Evolutionary conservation across 2,113 vertebrate species (phyloP).

Genomic region (Speoplatyrhinus poulsoni): DNA sequence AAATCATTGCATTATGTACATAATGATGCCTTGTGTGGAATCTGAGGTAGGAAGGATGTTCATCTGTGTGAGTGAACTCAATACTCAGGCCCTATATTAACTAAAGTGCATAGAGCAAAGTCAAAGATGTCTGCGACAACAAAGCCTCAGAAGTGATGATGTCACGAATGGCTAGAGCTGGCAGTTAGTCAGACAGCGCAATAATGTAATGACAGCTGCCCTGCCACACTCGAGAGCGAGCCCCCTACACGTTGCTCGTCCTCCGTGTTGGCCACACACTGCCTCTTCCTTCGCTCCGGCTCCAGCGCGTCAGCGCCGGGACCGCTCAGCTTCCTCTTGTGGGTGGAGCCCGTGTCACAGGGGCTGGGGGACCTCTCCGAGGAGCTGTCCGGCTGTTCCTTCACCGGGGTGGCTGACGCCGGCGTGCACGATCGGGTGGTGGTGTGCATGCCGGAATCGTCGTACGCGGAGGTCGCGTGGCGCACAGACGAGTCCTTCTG

Average conservation of each 20-base stretch:
- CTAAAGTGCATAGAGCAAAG: slow-evolving; percentile 8
- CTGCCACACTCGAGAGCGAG: slow-evolving; percentile 26
- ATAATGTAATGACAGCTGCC: background rate
- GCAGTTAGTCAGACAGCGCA: background rate
- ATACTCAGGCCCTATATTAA: background rate
- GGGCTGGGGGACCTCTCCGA: slow-evolving; percentile 39
- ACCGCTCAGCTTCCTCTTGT: slow-evolving; percentile 68
- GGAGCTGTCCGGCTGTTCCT: slow-evolving; percentile 25
- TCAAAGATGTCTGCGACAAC: slow-evolving; percentile 9
- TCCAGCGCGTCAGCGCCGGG: slow-evolving; percentile 44
- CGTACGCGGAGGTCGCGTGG: background rate
- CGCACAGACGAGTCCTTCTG: slow-evolving; percentile 7
- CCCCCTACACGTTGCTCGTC: slow-evolving; percentile 25
- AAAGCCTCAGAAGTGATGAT: too few relatives aligned
- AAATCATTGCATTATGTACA: background rate
- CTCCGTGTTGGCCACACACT: slow-evolving; percentile 59
- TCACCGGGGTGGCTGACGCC: background rate
- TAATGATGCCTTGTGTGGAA: background rate
- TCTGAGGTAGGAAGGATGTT: background rate
- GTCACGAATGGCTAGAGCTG: background rate
- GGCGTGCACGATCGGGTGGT: slow-evolving; percentile 15
- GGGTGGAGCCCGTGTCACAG: slow-evolving; percentile 17
- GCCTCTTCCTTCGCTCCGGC: slow-evolving; percentile 61
- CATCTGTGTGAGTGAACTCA: background rate
- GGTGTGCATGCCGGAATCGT: slow-evolving; percentile 16